phyloP scores from a whole-genome alignment of 2,113 vertebrate genomes.

The Indicator maculatus region DNA sequence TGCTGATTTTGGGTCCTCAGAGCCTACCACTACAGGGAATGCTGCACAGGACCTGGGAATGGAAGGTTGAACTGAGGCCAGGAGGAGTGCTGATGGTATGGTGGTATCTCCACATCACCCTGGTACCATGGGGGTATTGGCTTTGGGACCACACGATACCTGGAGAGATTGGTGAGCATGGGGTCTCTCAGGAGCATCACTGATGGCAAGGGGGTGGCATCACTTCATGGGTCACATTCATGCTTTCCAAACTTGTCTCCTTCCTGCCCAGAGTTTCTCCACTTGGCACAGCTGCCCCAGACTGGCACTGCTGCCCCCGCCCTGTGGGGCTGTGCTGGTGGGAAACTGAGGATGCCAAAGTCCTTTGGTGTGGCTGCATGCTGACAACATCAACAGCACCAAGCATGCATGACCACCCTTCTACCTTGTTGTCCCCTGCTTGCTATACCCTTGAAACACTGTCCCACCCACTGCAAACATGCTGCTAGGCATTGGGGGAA shows the following conservation, averaged over 20 bases:
- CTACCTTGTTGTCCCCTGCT: not conserved
- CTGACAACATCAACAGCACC: not conserved
- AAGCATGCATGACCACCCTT: rapidly evolving
- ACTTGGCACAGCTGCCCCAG: rapidly evolving
- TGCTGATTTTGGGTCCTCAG: not conserved
- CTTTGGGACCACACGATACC: not conserved
- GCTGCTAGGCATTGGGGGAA: not conserved
- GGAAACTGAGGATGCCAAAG: not conserved
- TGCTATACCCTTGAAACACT: not conserved
- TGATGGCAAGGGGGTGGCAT: not conserved
- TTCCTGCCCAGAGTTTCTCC: not conserved
- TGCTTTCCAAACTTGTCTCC: not conserved
- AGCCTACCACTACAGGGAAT: not conserved
- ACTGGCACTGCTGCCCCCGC: rapidly evolving
- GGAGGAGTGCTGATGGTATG: not conserved
- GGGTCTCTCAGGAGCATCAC: not conserved
- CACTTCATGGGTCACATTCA: rapidly evolving
- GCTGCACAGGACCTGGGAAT: rapidly evolving
- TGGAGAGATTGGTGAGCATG: not conserved
- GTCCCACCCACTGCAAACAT: not conserved
- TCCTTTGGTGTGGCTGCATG: not conserved
- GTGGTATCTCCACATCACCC: not conserved
- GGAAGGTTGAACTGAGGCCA: rapidly evolving
- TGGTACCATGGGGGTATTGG: rapidly evolving
- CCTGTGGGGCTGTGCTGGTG: not conserved